Evolutionary conservation across 2,113 vertebrate species (phyloP).

Genomic region (Austrofundulus limnaeus): DNA sequence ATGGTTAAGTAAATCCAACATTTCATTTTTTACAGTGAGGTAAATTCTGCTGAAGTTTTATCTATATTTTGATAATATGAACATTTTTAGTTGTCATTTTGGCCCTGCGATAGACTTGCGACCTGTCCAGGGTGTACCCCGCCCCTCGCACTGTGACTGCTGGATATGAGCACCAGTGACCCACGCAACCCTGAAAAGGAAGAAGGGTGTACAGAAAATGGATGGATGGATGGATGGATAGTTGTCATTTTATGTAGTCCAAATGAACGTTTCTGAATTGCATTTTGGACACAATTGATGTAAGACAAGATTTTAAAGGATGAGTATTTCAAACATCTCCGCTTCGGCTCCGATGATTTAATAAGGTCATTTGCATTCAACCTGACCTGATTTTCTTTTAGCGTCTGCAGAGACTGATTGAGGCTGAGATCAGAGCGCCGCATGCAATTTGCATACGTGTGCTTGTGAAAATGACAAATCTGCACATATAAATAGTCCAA

Average conservation of each 20-base stretch:
- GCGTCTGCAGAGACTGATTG: background rate
- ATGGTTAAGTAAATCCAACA: no score
- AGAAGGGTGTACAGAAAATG: no score
- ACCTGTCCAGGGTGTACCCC: no score
- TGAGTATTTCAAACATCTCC: conserved; percentile 1
- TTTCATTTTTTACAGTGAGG: no score
- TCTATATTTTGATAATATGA: background rate
- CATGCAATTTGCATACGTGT: conserved; percentile 27
- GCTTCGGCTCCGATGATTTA: conserved; percentile 5
- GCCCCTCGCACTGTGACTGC: no score
- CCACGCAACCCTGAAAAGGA: no score
- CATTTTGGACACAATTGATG: background rate
- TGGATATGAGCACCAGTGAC: no score
- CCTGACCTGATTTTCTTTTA: conserved; percentile 22
- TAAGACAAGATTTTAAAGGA: background rate
- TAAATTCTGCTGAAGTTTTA: background rate
- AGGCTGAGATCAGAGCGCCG: conserved; percentile 6
- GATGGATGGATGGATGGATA: no score
- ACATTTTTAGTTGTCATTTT: background rate
- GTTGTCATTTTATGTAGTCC: background rate
- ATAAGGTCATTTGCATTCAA: conserved; percentile 16
- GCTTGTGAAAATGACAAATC: conserved; percentile 23
- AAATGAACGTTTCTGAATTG: background rate
- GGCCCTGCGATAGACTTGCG: no score
- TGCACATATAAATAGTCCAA: conserved; percentile 26